Conservation (phyloP, 2,113 vertebrate species). For the Oncorhynchus gorbuscha region DNA sequence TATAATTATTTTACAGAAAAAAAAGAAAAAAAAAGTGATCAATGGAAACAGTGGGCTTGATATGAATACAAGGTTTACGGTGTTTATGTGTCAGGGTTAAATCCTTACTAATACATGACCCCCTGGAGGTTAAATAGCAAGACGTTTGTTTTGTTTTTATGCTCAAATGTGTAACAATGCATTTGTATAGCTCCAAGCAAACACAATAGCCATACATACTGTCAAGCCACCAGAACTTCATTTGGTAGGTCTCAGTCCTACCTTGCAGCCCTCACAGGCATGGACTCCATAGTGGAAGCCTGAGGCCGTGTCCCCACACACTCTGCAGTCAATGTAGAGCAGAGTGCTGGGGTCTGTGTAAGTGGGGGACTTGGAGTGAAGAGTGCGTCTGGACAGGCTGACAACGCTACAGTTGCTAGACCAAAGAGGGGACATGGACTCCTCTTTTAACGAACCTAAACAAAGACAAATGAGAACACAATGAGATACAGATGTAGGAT, state of each 20-base stretch:
- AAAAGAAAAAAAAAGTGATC: too few relatives aligned
- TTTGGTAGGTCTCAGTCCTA: conserved; percentile 37
- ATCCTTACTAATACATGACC: too few relatives aligned
- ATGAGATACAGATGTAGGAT: too few relatives aligned
- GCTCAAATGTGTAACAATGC: too few relatives aligned
- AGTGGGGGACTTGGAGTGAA: background rate
- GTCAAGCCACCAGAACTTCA: too few relatives aligned
- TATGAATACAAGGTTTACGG: too few relatives aligned
- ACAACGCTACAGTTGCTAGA: conserved; percentile 61
- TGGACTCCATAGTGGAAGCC: conserved; percentile 87
- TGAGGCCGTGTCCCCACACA: conserved; percentile 85
- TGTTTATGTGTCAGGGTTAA: too few relatives aligned
- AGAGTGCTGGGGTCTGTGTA: background rate
- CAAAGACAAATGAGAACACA: background rate
- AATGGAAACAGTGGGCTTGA: too few relatives aligned
- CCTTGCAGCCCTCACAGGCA: conserved; percentile 87
- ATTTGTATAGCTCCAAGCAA: too few relatives aligned
- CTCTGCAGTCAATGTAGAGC: conserved; percentile 82
- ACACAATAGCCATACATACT: too few relatives aligned
- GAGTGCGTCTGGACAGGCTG: background rate
- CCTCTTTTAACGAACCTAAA: conserved; percentile 77
- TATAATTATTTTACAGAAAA: too few relatives aligned
- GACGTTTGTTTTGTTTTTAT: too few relatives aligned
- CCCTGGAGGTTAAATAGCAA: background rate
- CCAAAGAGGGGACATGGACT: conserved; percentile 77